These are phyloP conservation scores for Siniperca obscura DNA, from an alignment of 2,797 vertebrate species.

Conservation along the genomic window DNA sequence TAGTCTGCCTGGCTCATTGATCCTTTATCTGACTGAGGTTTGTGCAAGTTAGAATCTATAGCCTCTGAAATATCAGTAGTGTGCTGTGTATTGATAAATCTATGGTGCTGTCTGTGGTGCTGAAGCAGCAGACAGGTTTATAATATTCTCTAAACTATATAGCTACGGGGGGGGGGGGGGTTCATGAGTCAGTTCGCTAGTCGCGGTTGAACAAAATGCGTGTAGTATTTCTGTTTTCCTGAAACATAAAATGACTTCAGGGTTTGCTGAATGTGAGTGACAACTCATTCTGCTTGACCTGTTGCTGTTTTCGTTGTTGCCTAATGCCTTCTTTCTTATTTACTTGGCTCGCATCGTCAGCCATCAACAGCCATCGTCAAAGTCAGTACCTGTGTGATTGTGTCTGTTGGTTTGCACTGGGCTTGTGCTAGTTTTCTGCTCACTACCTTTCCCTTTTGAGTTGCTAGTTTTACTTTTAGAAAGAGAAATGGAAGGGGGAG, in stretches of 20 bases:
- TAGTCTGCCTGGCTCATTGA: no score
- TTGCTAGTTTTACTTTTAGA: conserved; percentile 1
- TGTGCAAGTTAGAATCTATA: no score
- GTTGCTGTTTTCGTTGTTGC: neutral
- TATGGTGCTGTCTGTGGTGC: no score
- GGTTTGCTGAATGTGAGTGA: neutral
- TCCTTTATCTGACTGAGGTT: no score
- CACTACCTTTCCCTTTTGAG: neutral
- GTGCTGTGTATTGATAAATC: no score
- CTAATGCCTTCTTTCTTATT: neutral
- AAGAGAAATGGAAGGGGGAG: neutral
- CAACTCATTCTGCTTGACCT: conserved; percentile 13
- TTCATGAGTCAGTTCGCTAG: no score
- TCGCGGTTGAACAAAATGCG: no score
- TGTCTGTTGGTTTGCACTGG: neutral
- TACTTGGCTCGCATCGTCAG: conserved; percentile 1
- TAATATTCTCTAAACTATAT: no score
- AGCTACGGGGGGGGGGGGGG: no score
- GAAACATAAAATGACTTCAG: conserved; percentile 17
- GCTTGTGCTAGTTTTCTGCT: neutral
- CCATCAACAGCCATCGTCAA: neutral
- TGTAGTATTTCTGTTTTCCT: neutral
- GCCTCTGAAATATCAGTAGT: no score
- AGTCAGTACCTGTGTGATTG: neutral
- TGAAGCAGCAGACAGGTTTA: no score